Evolutionary conservation across 2,113 vertebrate species (phyloP).

Genomic region (Dasyurus viverrinus): DNA sequence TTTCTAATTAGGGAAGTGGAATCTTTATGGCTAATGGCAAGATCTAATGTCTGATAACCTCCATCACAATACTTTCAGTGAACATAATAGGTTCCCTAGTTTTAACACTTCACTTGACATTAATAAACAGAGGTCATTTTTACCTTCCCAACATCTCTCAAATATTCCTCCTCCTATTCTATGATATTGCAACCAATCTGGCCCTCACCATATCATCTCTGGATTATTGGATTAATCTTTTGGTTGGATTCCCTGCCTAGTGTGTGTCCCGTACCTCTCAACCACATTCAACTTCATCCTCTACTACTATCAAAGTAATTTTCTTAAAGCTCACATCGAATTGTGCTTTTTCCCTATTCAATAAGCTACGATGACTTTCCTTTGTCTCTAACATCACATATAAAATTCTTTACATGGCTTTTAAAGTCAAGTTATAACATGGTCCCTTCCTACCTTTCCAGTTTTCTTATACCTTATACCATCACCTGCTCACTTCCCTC

Average conservation of each 20-base stretch:
- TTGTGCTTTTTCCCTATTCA: background rate
- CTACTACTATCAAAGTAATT: background rate
- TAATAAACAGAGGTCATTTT: background rate
- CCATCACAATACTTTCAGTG: background rate
- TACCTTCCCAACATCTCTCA: background rate
- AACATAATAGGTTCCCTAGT: background rate
- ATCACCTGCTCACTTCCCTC: background rate
- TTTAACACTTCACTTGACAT: background rate
- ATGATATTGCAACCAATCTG: background rate
- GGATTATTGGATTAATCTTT: background rate
- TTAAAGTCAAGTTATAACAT: background rate
- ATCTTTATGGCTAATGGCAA: background rate
- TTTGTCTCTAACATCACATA: background rate
- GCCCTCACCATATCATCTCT: background rate
- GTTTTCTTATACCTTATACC: background rate
- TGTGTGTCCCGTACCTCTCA: background rate
- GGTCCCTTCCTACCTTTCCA: background rate
- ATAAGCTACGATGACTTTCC: background rate
- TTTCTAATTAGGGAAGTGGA: background rate
- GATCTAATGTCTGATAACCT: background rate
- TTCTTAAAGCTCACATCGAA: background rate
- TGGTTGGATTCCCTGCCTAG: background rate
- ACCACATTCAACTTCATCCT: background rate
- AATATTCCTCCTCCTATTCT: background rate
- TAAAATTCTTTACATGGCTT: background rate